Conservation (phyloP, 2,888 invertebrate species). For the Chouioia cunea region DNA sequence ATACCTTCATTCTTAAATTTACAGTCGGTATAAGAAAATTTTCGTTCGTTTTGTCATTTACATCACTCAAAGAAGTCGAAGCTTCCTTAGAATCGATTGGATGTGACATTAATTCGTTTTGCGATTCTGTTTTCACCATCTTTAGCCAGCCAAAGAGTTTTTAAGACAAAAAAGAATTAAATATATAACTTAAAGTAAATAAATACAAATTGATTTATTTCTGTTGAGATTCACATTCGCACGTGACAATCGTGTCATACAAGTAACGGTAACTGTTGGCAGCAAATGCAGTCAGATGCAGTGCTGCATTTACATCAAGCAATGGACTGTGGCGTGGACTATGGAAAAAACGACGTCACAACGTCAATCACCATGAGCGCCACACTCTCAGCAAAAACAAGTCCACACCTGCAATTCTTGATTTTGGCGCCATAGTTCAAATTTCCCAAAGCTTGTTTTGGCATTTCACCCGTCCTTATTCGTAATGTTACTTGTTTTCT, state of each 20-base stretch:
- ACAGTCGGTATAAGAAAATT: slow-evolving; percentile 28
- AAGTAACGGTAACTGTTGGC: slow-evolving; percentile 13
- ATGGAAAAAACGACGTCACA: too few relatives aligned
- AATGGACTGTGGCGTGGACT: too few relatives aligned
- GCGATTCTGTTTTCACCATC: slow-evolving; percentile 34
- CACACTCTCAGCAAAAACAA: slow-evolving; percentile 4
- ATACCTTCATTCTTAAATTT: slow-evolving; percentile 27
- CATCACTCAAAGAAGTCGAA: background rate
- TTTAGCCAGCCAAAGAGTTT: background rate
- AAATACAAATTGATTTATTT: slow-evolving; percentile 13
- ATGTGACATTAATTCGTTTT: slow-evolving; percentile 11
- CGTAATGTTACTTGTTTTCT: background rate
- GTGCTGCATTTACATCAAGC: too few relatives aligned
- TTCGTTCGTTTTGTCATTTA: slow-evolving; percentile 26
- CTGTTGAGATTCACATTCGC: slow-evolving; percentile 8
- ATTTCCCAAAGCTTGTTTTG: background rate
- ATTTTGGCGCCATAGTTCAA: background rate
- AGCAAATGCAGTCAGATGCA: background rate
- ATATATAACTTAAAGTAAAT: background rate
- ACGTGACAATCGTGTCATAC: background rate
- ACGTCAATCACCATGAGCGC: slow-evolving; percentile 1
- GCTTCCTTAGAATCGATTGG: slow-evolving; percentile 25
- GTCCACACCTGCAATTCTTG: background rate
- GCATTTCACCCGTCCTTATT: background rate
- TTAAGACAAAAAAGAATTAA: background rate